Evolutionary conservation across 2,888 invertebrate genomes (phyloP).

Genomic region (Drosophila suboccidentalis): DNA sequence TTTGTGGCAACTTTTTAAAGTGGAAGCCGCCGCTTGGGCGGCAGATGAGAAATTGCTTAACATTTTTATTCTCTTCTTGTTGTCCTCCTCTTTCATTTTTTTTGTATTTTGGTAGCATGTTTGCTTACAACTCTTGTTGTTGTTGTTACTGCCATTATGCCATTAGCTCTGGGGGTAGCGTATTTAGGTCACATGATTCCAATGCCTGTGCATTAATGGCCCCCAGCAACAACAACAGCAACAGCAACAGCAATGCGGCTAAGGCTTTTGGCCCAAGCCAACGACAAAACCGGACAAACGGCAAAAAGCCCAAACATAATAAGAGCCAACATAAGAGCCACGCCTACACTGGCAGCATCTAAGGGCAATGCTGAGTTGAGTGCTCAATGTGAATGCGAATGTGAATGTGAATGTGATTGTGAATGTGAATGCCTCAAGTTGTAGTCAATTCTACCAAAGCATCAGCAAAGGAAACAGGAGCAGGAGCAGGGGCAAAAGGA

Average conservation of each 20-base stretch:
- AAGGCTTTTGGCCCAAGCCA: slow-evolving; percentile 26
- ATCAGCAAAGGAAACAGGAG: slow-evolving; percentile 32
- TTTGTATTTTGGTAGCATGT: slow-evolving; percentile 46
- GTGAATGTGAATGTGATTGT: slow-evolving; percentile 48
- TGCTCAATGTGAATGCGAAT: slow-evolving; percentile 11
- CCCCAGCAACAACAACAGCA: slow-evolving; percentile 34
- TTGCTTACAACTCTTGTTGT: slow-evolving; percentile 57
- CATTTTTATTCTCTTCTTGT: slow-evolving; percentile 23
- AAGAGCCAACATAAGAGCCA: slow-evolving; percentile 52
- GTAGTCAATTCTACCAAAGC: slow-evolving; percentile 60
- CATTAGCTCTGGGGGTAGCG: slow-evolving; percentile 68
- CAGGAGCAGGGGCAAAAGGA: neutral
- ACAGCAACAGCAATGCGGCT: slow-evolving; percentile 48
- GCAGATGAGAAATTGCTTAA: slow-evolving; percentile 53
- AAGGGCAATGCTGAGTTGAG: slow-evolving; percentile 17
- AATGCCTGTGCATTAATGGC: slow-evolving; percentile 68
- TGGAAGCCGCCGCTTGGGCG: slow-evolving; percentile 44
- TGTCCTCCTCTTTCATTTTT: slow-evolving; percentile 10
- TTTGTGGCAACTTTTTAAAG: slow-evolving; percentile 78
- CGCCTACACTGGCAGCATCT: slow-evolving; percentile 31
- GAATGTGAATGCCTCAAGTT: slow-evolving; percentile 60
- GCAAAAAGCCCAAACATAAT: slow-evolving; percentile 65
- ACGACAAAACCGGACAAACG: slow-evolving; percentile 59
- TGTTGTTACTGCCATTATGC: slow-evolving; percentile 67
- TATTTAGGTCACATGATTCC: slow-evolving; percentile 78